Base-by-base conservation (phyloP, 1,140 invertebrate genomes). In the Drosophila arizonae region DNA sequence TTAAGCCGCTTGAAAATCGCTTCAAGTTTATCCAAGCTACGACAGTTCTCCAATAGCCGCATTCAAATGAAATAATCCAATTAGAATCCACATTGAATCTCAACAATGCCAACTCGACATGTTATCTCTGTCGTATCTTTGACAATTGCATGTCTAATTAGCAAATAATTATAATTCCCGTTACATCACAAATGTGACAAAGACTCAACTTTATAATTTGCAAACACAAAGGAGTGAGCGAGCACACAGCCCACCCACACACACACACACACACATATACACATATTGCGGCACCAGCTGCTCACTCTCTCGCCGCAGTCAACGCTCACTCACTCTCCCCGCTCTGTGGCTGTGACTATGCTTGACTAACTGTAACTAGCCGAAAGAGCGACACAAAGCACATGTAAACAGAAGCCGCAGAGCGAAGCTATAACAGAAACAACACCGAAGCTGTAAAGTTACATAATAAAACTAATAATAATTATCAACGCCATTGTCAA, bases 381-480 rank as follows among this genome's bases (percentile, higher is more conserved):
- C 63, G 66, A 82, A 79, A 69, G 56, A 65, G 58, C 50, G 71
- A 71, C 76, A 77, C 66, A 75, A 66, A 75, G 72, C 76, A 39
- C 66, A 64, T 75, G 66, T 77, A 77, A 75, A 77, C 72, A 75
- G 72, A 45, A 71, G 57, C 71, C 63, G 36, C 54, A 51, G 51
- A 58, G 41, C 58, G 55, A 28, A 55, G 64, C 26, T 11, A 28
- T 24, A 50, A 48, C 33, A 63, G 17, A 55, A 66, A 13, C 41
- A 61, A 54, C 62, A 54, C 28, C 56, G 45, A 58, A 65, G 64
- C 79, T 80, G 65, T 69, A 67, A 87, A 86, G 82, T 86, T 86
- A 79, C 79, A 87, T 82, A 87, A 86, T 86, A 79, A 82, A 82
- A 87, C 79, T 87, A 87, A 86, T 86, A 86, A 86, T 86, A 86